These are phyloP conservation scores for Hirtodrosophila trivittata DNA, from an alignment of 2,888 invertebrate genomes.

Conservation along the genomic window DNA sequence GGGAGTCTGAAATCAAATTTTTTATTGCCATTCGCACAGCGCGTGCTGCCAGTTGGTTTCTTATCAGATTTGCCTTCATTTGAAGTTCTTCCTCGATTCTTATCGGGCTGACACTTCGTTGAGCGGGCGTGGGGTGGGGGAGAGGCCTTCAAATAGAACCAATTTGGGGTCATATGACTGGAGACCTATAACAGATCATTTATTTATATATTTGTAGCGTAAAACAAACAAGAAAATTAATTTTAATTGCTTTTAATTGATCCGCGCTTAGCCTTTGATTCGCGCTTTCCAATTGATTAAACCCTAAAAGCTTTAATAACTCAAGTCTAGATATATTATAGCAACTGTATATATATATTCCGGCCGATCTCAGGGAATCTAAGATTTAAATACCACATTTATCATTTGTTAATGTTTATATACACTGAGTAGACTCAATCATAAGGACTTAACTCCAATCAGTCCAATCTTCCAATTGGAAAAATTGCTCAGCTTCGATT, in stretches of 20 bases:
- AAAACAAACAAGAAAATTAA: slow-evolving; percentile 51
- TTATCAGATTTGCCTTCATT: slow-evolving; percentile 33
- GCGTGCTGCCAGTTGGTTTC: slow-evolving; percentile 48
- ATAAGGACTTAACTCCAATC: background rate
- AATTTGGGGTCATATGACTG: background rate
- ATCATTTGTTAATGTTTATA: too few species aligned
- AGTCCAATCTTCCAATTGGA: slow-evolving; percentile 16
- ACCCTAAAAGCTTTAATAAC: too few species aligned
- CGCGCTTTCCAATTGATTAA: slow-evolving; percentile 2
- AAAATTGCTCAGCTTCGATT: too few species aligned
- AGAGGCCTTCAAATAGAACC: slow-evolving; percentile 13
- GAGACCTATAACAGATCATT: slow-evolving; percentile 23
- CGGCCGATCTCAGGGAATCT: too few species aligned
- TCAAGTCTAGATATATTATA: too few species aligned
- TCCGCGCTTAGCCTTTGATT: slow-evolving; percentile 19
- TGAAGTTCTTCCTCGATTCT: slow-evolving; percentile 13
- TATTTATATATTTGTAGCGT: slow-evolving; percentile 63
- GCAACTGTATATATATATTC: background rate
- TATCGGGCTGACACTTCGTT: slow-evolving; percentile 23
- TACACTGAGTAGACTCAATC: too few species aligned
- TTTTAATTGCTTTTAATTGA: slow-evolving; percentile 61
- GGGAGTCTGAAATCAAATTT: slow-evolving; percentile 5
- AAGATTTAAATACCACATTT: too few species aligned
- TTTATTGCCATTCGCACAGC: slow-evolving; percentile 41
- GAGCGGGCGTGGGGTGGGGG: background rate